These are phyloP conservation scores for Calephelis nemesis DNA, from an alignment of 1,140 invertebrate species.

Conservation along the genomic window DNA sequence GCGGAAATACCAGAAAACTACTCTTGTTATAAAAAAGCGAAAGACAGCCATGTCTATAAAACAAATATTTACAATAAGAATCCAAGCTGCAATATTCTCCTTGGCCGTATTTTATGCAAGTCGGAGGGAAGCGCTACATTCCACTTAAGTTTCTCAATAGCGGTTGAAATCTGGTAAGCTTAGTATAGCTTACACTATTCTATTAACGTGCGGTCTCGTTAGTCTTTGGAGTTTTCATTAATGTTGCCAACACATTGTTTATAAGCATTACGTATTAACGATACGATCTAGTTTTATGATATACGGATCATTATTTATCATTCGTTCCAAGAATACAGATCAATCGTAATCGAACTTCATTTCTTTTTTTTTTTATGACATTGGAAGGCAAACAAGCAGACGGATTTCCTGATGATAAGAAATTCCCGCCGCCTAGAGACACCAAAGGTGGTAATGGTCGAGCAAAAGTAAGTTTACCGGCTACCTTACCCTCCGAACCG, in stretches of 20 bases:
- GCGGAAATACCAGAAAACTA: background rate
- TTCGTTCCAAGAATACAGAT: too few relatives aligned
- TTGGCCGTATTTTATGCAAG: conserved; percentile 26
- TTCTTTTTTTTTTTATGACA: too few relatives aligned
- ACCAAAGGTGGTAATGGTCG: too few relatives aligned
- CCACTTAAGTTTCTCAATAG: conserved; percentile 35
- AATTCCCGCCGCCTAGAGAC: too few relatives aligned
- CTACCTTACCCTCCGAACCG: too few relatives aligned
- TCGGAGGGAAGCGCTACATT: conserved; percentile 29
- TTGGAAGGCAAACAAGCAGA: too few relatives aligned
- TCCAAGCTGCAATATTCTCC: conserved; percentile 17
- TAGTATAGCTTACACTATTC: conserved; percentile 31
- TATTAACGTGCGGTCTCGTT: conserved; percentile 24
- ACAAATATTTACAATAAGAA: conserved; percentile 20
- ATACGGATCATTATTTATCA: too few relatives aligned
- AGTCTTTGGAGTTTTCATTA: conserved; percentile 5
- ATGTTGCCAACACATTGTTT: background rate
- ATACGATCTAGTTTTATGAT: too few relatives aligned
- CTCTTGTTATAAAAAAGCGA: background rate
- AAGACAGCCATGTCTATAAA: conserved; percentile 6
- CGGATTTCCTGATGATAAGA: too few relatives aligned
- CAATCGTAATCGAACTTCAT: too few relatives aligned
- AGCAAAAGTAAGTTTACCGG: too few relatives aligned
- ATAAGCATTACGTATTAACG: too few relatives aligned
- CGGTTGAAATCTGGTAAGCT: conserved; percentile 33